Evolutionary conservation across 37 sponge, comb jelly and placozoan species (phyloP).

Genomic region (Oscarella lobularis): DNA sequence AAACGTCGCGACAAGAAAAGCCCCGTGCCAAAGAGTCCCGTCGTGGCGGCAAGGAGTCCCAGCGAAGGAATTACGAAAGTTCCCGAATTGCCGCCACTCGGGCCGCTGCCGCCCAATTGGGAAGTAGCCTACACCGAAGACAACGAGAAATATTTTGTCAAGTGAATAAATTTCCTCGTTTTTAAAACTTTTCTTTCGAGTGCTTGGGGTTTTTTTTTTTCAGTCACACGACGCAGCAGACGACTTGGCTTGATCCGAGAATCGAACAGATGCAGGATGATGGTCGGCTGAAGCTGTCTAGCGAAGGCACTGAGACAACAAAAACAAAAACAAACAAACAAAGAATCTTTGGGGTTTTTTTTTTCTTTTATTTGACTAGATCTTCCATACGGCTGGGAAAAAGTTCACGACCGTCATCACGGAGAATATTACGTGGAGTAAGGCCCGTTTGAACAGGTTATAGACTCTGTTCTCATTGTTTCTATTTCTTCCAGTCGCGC

Average conservation of each 20-base stretch:
- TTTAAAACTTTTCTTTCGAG: neutral
- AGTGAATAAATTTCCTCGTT: constrained; percentile 44
- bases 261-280: constrained; percentile 55
- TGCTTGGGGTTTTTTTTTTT: neutral
- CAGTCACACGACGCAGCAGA: constrained; percentile 92
- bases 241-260: constrained; percentile 94
- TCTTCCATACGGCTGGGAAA: constrained; percentile 95
- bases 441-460: too few relatives aligned
- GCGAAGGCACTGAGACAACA: constrained; percentile 67
- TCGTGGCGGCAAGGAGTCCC: too few relatives aligned
- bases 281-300: constrained; percentile 49
- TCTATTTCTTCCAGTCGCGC: constrained; percentile 1
- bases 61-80: too few relatives aligned
- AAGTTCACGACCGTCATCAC: constrained; percentile 64
- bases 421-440: constrained; percentile 94
- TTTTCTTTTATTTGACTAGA: constrained; percentile 34
- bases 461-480: too few relatives aligned
- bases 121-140: constrained; percentile 89
- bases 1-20: too few relatives aligned
- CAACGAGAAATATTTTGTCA: constrained; percentile 92
- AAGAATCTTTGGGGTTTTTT: neutral
- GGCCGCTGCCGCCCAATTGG: constrained; percentile 93
- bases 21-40: too few relatives aligned
- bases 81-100: constrained; percentile 18
- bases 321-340: too few relatives aligned